Conservation (phyloP, 1,140 invertebrate species). For the Cyphomyrmex costatus region DNA sequence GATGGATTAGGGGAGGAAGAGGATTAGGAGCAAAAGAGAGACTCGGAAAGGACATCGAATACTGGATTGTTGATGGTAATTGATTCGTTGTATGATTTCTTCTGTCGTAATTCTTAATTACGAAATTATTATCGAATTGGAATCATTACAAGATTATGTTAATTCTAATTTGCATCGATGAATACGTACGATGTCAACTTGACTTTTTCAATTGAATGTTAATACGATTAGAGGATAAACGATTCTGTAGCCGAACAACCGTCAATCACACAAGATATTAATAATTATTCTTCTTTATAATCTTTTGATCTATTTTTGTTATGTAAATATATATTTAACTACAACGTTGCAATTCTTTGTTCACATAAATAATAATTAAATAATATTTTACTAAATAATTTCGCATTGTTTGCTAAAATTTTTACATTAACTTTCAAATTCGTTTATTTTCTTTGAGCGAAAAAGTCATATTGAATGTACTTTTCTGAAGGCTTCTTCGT, state of each 20-base stretch:
- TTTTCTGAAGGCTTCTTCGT: constrained; percentile 1
- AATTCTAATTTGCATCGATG: constrained; percentile 13
- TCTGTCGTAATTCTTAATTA: constrained; percentile 32
- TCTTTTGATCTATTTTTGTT: background rate
- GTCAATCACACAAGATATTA: background rate
- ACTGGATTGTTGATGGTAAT: constrained; percentile 47
- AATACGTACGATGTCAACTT: background rate
- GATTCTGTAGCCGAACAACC: background rate
- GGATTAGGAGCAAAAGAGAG: constrained; percentile 35
- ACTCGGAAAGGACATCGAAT: constrained; percentile 6
- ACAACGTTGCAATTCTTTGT: background rate
- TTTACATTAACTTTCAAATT: constrained; percentile 11
- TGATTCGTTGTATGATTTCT: constrained; percentile 34
- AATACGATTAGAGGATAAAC: constrained; percentile 13
- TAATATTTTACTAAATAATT: background rate
- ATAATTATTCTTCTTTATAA: background rate
- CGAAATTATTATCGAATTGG: background rate
- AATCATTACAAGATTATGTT: constrained; percentile 44
- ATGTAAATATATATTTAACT: background rate
- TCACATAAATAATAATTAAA: background rate
- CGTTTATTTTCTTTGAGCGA: background rate
- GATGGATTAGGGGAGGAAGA: constrained; percentile 55
- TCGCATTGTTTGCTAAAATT: background rate
- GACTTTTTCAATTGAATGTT: constrained; percentile 9
- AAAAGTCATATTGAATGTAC: background rate